phyloP scores from a whole-genome alignment of 2,888 invertebrate species.

The Andrena marginata region DNA sequence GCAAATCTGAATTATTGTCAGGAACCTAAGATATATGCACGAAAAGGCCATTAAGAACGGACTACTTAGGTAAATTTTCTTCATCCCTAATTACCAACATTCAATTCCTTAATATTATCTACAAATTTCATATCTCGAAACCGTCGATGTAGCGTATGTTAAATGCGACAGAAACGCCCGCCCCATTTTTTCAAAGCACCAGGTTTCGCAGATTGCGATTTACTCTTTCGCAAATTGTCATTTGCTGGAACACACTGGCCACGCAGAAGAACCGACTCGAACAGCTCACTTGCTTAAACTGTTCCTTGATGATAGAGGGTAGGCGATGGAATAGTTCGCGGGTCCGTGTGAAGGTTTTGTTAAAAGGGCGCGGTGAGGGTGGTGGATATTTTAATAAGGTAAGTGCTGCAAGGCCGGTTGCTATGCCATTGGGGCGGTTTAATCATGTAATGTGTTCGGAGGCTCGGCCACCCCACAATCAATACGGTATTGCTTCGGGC shows the following conservation, averaged over 20 bases:
- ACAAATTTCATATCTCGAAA: too few relatives aligned
- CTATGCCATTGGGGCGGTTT: constrained; percentile 82
- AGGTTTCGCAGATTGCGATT: background rate
- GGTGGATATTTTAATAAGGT: constrained; percentile 85
- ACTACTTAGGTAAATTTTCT: too few relatives aligned
- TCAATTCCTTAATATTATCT: too few relatives aligned
- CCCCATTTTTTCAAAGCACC: background rate
- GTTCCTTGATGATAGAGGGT: constrained; percentile 57
- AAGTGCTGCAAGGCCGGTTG: constrained; percentile 84
- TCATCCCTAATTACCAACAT: too few relatives aligned
- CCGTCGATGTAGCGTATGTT: background rate
- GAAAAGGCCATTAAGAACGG: too few relatives aligned
- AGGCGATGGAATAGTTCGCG: constrained; percentile 57
- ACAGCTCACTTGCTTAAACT: constrained; percentile 31
- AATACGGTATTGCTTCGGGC: constrained; percentile 83
- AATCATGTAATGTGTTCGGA: constrained; percentile 85
- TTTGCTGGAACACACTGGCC: background rate
- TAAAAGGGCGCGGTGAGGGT: constrained; percentile 73
- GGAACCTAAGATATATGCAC: too few relatives aligned
- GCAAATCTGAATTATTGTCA: background rate
- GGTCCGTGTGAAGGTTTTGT: constrained; percentile 66
- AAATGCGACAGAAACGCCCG: background rate
- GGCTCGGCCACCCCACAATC: constrained; percentile 82
- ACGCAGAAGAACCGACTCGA: constrained; percentile 1
- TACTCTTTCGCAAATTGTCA: constrained; percentile 3